These are phyloP conservation scores for Aproaerema taeniolella DNA, from an alignment of 2,888 invertebrate species.

Conservation along the genomic window DNA sequence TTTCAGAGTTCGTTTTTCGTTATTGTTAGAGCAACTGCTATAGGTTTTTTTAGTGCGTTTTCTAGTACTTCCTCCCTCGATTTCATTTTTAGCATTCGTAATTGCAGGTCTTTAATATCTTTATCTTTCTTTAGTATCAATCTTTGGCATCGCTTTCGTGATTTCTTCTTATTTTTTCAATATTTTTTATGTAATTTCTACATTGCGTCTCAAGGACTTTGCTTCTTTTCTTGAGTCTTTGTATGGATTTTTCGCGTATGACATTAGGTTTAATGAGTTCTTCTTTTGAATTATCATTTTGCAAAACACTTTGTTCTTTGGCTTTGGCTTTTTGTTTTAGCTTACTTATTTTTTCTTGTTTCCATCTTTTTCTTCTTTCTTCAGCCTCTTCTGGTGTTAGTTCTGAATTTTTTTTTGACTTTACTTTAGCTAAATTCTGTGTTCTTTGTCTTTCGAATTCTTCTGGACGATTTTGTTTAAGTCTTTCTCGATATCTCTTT, in stretches of 20 bases:
- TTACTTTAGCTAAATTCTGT: slow-evolving; percentile 13
- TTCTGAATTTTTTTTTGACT: slow-evolving; percentile 14
- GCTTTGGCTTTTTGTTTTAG: background rate
- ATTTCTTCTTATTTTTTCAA: background rate
- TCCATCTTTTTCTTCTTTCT: slow-evolving; percentile 11
- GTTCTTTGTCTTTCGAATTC: slow-evolving; percentile 11
- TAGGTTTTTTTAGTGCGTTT: background rate
- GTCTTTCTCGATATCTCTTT: slow-evolving; percentile 10
- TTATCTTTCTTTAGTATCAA: background rate
- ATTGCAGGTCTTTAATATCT: background rate
- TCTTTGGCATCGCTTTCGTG: background rate
- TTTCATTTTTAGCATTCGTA: background rate
- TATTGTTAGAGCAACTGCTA: background rate
- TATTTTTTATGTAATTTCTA: background rate
- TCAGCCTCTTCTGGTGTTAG: slow-evolving; percentile 13
- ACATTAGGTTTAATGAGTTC: background rate
- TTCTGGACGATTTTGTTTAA: slow-evolving; percentile 8
- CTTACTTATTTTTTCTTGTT: slow-evolving; percentile 9
- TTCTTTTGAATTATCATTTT: background rate
- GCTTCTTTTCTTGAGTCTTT: background rate
- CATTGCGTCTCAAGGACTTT: background rate
- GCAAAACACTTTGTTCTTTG: background rate
- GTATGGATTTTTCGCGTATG: background rate
- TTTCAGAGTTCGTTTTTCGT: slow-evolving; percentile 1
- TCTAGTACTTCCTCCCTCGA: slow-evolving; percentile 1